Percentiles rank a stretch among this genome's conserved stretches.
Conservation (phyloP, 2,888 invertebrate species). For the Tinea pellionella region DNA sequence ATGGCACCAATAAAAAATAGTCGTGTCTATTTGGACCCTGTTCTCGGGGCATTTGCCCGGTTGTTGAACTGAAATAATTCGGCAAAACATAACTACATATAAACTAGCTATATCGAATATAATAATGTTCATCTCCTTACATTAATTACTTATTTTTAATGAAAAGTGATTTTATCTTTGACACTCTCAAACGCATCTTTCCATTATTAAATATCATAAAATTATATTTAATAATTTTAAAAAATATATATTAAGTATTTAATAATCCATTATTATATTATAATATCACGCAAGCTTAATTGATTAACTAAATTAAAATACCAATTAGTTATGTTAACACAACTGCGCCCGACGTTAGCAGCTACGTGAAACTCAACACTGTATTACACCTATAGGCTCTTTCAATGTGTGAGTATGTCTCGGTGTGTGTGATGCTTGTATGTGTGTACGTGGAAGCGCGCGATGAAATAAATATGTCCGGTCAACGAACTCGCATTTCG, state of each 20-base stretch:
- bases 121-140: no score
- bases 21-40: constrained; percentile 59
- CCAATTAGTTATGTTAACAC: constrained; percentile 24
- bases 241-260: no score
- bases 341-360: constrained; percentile 47
- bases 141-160: no score
- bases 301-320: constrained; percentile 8
- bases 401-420: constrained; percentile 39
- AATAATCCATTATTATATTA: not conserved
- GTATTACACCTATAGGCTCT: constrained; percentile 32
- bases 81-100: constrained; percentile 44
- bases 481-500: constrained; percentile 64
- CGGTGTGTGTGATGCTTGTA: constrained; percentile 44
- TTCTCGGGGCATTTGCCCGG: constrained; percentile 54
- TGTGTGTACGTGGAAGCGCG: constrained; percentile 67
- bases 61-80: constrained; percentile 69
- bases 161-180: no score
- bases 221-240: no score
- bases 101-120: not conserved
- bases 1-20: not conserved
- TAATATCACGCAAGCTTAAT: not conserved
- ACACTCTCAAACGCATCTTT: no score
- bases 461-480: constrained; percentile 71
- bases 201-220: no score
- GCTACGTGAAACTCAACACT: constrained; percentile 57